These are phyloP conservation scores for Sabellastarte sp. DNA, from an alignment of 2,888 invertebrate genomes.

Conservation along the genomic window DNA sequence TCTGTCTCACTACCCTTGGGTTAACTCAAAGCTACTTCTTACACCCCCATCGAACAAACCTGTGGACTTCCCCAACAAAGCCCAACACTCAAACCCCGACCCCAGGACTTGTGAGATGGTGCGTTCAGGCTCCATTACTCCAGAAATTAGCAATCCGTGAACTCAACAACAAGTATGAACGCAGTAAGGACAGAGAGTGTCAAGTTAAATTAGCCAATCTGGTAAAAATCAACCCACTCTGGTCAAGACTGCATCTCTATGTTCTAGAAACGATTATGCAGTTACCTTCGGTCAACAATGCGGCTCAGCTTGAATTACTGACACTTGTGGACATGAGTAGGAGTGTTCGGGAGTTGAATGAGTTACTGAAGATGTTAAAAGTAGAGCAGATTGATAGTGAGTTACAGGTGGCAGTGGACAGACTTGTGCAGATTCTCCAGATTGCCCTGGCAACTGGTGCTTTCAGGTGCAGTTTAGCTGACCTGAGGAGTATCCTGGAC, in stretches of 20 bases:
- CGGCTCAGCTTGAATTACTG: constrained; percentile 28
- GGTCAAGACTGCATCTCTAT: constrained; percentile 22
- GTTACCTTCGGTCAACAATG: constrained; percentile 23
- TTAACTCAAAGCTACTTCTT: constrained; percentile 11
- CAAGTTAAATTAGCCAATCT: too few species aligned
- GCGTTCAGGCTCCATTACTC: constrained; percentile 8
- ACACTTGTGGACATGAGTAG: constrained; percentile 33
- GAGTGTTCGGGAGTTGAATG: constrained; percentile 15
- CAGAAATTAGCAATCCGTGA: neutral
- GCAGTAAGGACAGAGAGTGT: too few species aligned
- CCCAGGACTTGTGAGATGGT: constrained; percentile 29
- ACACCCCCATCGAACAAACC: constrained; percentile 14
- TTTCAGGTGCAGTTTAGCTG: constrained; percentile 21
- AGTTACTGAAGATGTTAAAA: neutral
- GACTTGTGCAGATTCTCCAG: constrained; percentile 81
- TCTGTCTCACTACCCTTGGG: constrained; percentile 23
- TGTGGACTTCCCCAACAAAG: constrained; percentile 31
- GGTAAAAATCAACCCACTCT: constrained; percentile 6
- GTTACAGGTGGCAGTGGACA: constrained; percentile 69
- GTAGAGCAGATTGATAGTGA: constrained; percentile 44
- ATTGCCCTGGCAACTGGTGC: constrained; percentile 77
- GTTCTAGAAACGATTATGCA: constrained; percentile 20
- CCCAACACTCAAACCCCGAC: constrained; percentile 29
- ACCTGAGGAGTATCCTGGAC: neutral
- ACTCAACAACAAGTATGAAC: neutral